A percentile compares a stretch with the other conserved stretches of the same genome.
These are phyloP conservation scores for Philaethria dido DNA, from an alignment of 2,888 invertebrate species.

Conservation along the genomic window DNA sequence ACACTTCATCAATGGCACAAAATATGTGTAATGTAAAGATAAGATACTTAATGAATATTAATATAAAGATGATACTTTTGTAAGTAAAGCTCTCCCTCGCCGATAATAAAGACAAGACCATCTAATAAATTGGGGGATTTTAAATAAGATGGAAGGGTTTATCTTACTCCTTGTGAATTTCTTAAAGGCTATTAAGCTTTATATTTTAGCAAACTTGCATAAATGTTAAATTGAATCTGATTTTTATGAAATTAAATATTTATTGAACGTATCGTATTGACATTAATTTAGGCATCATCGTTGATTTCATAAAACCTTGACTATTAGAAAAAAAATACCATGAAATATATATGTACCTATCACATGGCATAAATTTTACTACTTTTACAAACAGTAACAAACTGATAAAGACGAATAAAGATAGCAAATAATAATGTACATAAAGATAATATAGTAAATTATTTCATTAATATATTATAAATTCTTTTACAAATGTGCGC, in stretches of 20 bases:
- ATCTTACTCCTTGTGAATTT: constrained; percentile 11
- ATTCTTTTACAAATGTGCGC: too few species aligned
- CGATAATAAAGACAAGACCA: constrained; percentile 3
- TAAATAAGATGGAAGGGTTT: constrained; percentile 16
- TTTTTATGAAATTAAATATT: constrained; percentile 4
- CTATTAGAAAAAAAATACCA: too few species aligned
- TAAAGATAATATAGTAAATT: too few species aligned
- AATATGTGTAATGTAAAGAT: not conserved
- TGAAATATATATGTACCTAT: too few species aligned
- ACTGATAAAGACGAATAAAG: too few species aligned
- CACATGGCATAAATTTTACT: too few species aligned
- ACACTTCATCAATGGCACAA: not conserved
- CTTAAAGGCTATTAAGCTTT: constrained; percentile 6
- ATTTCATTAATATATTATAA: too few species aligned
- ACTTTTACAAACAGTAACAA: too few species aligned
- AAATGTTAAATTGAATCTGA: not conserved
- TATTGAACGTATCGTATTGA: not conserved
- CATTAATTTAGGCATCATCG: too few species aligned
- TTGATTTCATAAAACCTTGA: too few species aligned
- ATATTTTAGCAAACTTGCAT: not conserved
- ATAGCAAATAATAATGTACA: too few species aligned
- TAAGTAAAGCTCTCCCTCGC: not conserved
- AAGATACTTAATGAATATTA: not conserved
- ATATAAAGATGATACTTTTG: constrained; percentile 9
- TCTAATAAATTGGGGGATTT: constrained; percentile 13